Evolutionary conservation across 2,113 vertebrate species (phyloP), one percentile per base, ranked within the genome.

Genomic region (Paracanthobrama guichenoti): DNA sequence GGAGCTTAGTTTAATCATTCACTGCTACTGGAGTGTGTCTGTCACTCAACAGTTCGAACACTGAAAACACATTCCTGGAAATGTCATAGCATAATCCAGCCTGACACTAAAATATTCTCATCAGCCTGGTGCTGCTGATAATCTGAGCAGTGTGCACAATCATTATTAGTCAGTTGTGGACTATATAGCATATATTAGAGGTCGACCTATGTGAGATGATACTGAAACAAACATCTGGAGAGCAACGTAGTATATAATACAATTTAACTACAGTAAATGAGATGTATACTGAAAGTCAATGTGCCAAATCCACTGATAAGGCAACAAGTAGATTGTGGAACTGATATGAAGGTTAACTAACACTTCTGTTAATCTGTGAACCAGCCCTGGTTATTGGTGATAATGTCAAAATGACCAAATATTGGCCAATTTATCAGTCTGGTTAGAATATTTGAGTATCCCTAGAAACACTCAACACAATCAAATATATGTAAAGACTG

Each of bases 1-100:
- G 9, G 31, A 78, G 12, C 26, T 60, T 16, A 76, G 50, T 35
- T 76, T 55, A 55, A 76, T 76, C 48, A 76, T 22, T 75, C 48
- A 22, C 8, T 50, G 24, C 26, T 50, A 31, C 72, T 20, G 18
- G 26, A 16, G 31, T 42, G 22, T 0, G 35, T 59, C 31, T 24
- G 53, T 76, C 73, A 55, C 18, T 31, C 14, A 76, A 76, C 74
- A 22, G n/a, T 39, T 59, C 31, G 39, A 59, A 39, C 12, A 0
- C 20, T 77, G 9, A 77, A 74, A 55, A 31, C 48, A 31, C 24
- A 76, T 55, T 76, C 16, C 73, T 55, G 73, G 73, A 76, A 76
- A 75, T 75, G 48, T 75, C 72, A 75, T 46, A 9, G 13, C 24
- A 55, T 31, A 55, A 31, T 55, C 48, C 53, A 2, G 46, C 72